These are phyloP conservation scores for Turritopsis rubra DNA, from an alignment of 30 jellyfish, hydroid and myxozoan species.

Conservation along the genomic window DNA sequence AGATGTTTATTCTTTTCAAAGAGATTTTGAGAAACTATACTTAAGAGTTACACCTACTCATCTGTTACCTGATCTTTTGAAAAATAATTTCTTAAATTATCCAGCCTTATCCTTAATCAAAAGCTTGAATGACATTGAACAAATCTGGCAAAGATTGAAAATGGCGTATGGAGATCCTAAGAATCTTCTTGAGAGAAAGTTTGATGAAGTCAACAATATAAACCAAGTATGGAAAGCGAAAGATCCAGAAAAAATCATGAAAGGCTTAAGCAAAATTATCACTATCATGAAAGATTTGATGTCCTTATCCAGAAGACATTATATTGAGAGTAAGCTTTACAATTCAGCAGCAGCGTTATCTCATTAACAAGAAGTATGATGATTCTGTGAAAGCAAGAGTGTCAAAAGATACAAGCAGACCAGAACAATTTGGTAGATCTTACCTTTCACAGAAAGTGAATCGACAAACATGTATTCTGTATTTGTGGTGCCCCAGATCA, in stretches of 20 bases:
- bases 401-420: not conserved
- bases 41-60: not conserved
- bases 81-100: not conserved
- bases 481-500: not conserved
- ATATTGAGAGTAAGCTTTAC: not conserved
- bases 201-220: not conserved
- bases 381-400: not conserved
- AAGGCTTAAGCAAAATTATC: not conserved
- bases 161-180: conserved; percentile 8
- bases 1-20: not conserved
- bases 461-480: not conserved
- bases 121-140: not conserved
- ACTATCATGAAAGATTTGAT: conserved; percentile 7
- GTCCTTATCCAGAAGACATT: not conserved
- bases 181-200: not conserved
- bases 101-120: conserved; percentile 1
- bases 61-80: not conserved
- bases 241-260: conserved; percentile 1
- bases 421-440: not conserved
- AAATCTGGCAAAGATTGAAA: not conserved
- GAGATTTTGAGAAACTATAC: not conserved
- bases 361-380: not conserved
- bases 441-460: not conserved
- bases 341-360: not conserved
- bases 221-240: not conserved